Evolutionary conservation across 92 coral and sea anemone species (phyloP).

Genomic region (Phymanthus crucifer): DNA sequence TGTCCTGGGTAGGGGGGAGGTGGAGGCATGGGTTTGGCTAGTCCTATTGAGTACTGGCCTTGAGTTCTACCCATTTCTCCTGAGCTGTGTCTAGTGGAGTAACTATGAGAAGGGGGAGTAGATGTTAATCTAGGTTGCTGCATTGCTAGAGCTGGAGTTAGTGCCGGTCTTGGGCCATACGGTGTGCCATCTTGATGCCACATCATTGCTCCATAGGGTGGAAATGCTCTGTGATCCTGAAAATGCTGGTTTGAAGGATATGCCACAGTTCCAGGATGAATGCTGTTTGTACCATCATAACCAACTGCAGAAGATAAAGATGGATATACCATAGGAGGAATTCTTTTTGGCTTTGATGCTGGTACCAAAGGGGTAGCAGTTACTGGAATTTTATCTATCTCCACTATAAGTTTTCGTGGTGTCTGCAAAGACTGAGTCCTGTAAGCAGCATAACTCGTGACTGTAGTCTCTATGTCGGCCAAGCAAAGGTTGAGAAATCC

Average conservation of each 20-base stretch:
- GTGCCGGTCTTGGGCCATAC: conserved; percentile 38
- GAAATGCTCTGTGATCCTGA: conserved; percentile 40
- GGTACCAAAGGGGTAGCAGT: conserved; percentile 54
- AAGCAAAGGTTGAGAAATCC: conserved; percentile 82
- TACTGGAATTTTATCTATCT: conserved; percentile 72
- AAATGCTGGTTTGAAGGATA: conserved; percentile 47
- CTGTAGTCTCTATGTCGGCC: conserved; percentile 86
- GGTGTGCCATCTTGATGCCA: conserved; percentile 72
- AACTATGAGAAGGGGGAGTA: conserved; percentile 48
- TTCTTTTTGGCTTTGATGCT: conserved; percentile 57
- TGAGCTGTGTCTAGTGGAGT: conserved; percentile 65
- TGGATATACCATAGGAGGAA: background rate
- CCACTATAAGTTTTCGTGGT: conserved; percentile 78
- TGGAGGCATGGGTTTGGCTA: conserved; percentile 64
- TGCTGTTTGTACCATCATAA: conserved; percentile 25
- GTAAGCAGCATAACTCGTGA: conserved; percentile 88
- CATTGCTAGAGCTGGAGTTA: conserved; percentile 13
- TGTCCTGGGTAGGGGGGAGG: conserved; percentile 86
- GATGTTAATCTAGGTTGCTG: conserved; percentile 47
- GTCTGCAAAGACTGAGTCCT: conserved; percentile 87
- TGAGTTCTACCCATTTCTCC: conserved; percentile 52
- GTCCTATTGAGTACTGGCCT: conserved; percentile 40
- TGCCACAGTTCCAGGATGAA: conserved; percentile 31
- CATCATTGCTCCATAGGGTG: conserved; percentile 51
- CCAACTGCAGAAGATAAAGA: conserved; percentile 8